Evolutionary conservation across 2,797 vertebrate genomes (phyloP), one percentile per base, ranked within the genome.

Genomic region (Sphaeramia orbicularis): DNA sequence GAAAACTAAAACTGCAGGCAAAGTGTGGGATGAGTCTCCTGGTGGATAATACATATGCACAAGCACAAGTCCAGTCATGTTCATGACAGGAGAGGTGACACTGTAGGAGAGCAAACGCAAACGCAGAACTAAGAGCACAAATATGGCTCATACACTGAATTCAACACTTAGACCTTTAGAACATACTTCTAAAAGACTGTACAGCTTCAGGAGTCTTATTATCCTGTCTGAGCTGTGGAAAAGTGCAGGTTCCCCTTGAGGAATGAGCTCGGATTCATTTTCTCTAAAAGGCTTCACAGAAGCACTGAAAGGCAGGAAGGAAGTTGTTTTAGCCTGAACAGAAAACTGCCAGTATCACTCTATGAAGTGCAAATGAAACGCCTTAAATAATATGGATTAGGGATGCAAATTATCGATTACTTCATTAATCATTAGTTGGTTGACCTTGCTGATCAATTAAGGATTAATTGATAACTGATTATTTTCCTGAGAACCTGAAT

Each of bases 181-280:
- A 69, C 24, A n/a, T 54, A 32, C 61, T 66, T 71, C 58, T 48
- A 69, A 8, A 12, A 56, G 58, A 37, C 15, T 48, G 56, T 74
- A 68, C 53, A 13, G 56, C 55, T 74, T 24, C 15, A 37, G 64
- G 53, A 75, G 57, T 51, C 38, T 79, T n/a, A 32, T 76, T 81
- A 60, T 57, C 38, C 45, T 51, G 38, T 4, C 37, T 16, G 24
- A 57, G 12, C 40, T 41, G 43, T 42, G 24, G 43, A 66, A 55
- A 67, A 74, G 21, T 41, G 19, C 15, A 30, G 2, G n/a, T 52
- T 55, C 35, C 52, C 82, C 42, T 53, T 0, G 62, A 67, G 55
- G 49, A 67, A 45, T 19, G 14, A 52, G 59, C 0, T 24, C 64
- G 74, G 19, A 51, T 50, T 80, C 51, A 80, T 68, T 42, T 58